Conservation (phyloP, 2,888 invertebrate genomes). For the Gari tellinella region DNA sequence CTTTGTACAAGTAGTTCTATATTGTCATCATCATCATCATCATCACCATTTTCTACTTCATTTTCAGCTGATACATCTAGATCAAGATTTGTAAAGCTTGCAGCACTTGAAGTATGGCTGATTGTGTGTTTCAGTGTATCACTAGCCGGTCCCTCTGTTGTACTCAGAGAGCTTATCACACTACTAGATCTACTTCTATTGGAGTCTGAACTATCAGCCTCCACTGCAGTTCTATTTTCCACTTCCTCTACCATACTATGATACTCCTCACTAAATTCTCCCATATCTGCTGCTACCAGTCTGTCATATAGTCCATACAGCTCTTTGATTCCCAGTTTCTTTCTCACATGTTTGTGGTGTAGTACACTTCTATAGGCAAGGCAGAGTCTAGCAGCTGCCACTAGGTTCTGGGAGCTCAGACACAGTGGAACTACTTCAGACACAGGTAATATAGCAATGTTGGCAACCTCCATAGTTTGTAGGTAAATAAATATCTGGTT, state of each 20-base stretch:
- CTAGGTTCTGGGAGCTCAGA: slow-evolving; percentile 37
- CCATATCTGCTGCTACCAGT: slow-evolving; percentile 24
- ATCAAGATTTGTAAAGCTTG: no score
- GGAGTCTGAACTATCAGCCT: slow-evolving; percentile 38
- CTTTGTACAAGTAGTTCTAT: neutral
- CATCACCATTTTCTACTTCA: neutral
- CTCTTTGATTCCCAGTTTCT: slow-evolving; percentile 33
- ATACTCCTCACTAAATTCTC: slow-evolving; percentile 32
- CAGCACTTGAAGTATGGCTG: no score
- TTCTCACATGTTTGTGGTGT: slow-evolving; percentile 42
- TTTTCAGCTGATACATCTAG: neutral
- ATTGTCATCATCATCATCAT: slow-evolving; percentile 3
- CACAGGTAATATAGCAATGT: slow-evolving; percentile 65
- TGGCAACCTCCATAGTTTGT: slow-evolving; percentile 61
- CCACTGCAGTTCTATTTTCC: slow-evolving; percentile 32
- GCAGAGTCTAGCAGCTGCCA: slow-evolving; percentile 58
- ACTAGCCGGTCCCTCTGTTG: neutral
- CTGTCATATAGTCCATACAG: slow-evolving; percentile 42
- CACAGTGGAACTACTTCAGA: slow-evolving; percentile 54
- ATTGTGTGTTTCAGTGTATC: neutral
- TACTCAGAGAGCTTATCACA: slow-evolving; percentile 23
- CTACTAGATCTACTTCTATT: slow-evolving; percentile 54
- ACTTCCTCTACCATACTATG: slow-evolving; percentile 31
- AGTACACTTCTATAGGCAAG: slow-evolving; percentile 48
- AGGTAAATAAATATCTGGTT: slow-evolving; percentile 72